Percentiles rank a stretch among this genome's conserved stretches.
Evolutionary conservation across 2,113 vertebrate species (phyloP).

Genomic region (Apodemus speciosus): DNA sequence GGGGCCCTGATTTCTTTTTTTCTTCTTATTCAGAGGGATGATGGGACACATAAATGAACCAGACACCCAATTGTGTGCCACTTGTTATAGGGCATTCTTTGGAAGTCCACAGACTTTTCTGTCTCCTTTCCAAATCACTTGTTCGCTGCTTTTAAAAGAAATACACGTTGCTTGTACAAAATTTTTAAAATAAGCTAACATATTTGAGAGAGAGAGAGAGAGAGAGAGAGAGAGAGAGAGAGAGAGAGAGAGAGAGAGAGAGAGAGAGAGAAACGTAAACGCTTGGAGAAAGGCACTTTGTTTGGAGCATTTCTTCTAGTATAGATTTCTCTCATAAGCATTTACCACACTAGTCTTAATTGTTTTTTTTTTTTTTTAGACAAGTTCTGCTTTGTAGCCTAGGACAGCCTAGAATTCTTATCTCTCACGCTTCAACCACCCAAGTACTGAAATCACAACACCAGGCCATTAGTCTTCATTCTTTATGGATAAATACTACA

Average conservation of each 20-base stretch:
- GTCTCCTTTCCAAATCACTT: slow-evolving; percentile 50
- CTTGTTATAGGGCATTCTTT: slow-evolving; percentile 5
- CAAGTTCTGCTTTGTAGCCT: background rate
- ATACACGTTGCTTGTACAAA: background rate
- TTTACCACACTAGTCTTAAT: slow-evolving; percentile 1
- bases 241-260: background rate
- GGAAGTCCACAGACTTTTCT: background rate
- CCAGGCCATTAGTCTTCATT: background rate
- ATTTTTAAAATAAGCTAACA: slow-evolving; percentile 24
- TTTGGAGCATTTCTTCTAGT: slow-evolving; percentile 11
- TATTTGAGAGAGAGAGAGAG: background rate
- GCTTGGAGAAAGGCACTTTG: background rate
- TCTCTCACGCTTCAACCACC: background rate
- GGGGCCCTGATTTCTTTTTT: background rate
- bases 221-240: too few species aligned
- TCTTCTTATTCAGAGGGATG: background rate
- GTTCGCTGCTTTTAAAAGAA: slow-evolving; percentile 57
- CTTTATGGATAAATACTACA: slow-evolving; percentile 38
- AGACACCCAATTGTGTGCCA: background rate
- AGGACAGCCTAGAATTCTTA: background rate
- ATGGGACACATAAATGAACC: background rate
- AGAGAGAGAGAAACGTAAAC: background rate
- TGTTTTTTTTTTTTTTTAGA: background rate
- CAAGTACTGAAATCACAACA: background rate
- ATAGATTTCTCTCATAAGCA: slow-evolving; percentile 30